Conservation (phyloP, 2,797 vertebrate species). For the Lepus oiostolus region DNA sequence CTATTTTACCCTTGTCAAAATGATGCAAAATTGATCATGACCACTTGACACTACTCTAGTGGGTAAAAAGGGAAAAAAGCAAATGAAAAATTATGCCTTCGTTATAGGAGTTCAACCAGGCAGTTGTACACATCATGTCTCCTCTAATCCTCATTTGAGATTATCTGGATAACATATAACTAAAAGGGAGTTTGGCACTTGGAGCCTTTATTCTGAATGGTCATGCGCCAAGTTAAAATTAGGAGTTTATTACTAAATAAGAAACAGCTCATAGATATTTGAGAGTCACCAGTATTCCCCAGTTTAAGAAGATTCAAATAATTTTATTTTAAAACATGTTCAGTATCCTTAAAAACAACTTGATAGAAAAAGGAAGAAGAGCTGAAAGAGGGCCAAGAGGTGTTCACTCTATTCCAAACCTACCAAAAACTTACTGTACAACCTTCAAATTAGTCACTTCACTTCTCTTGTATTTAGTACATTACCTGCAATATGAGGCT, state of each 20-base stretch:
- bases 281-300: neutral
- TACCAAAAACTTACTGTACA: neutral
- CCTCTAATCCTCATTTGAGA: accelerated
- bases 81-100: neutral
- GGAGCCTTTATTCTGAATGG: constrained; percentile 11
- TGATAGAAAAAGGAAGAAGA: neutral
- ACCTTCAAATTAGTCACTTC: neutral
- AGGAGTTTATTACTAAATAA: neutral
- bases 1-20: neutral
- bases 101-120: neutral
- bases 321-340: constrained; percentile 27
- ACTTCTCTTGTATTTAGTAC: neutral
- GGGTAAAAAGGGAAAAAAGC: neutral
- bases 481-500: neutral
- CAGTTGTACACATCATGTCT: neutral
- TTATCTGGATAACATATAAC: neutral
- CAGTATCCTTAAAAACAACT: neutral
- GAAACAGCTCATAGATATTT: neutral
- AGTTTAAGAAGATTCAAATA: constrained; percentile 28
- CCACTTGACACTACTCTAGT: neutral
- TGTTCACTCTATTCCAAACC: neutral
- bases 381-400: neutral
- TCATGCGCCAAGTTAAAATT: constrained; percentile 33
- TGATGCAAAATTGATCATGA: neutral
- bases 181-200: neutral